Evolutionary conservation across 2,113 vertebrate genomes (phyloP), one percentile per base, ranked within the genome.

Genomic region (Aldabrachelys gigantea): DNA sequence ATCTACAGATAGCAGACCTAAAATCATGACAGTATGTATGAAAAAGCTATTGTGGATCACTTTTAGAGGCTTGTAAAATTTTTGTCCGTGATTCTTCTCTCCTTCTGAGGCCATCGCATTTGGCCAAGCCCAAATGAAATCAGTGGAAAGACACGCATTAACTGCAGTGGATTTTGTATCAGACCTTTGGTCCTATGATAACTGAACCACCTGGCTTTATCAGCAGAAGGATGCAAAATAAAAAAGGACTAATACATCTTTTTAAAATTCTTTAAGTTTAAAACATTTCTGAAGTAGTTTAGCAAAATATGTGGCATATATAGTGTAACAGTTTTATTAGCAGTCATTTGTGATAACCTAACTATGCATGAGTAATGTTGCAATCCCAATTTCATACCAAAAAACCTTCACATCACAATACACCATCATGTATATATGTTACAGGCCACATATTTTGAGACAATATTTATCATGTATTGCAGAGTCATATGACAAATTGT

Each of bases 341-440:
- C 65, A 87, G 25, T 6, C 29, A 27, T 84, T 86, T 88, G 5
- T 80, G 91, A 56, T 25, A 5, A 49, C 82, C 89, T 80, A 82
- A 50, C 14, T 90, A 17, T 22, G 94, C 19, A 3, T 91, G 0
- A 90, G 78, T 78, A 91, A 59, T 79, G 78, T 65, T 25, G 3
- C 87, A 4, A 69, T 69, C 35, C 62, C 62, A 4, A 65, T 88
- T 91, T 94, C 50, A 92, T 92, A 69, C 84, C 50, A 59, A 52
- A n/a, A 53, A 93, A 80, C 82, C 52, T 80, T 80, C 10, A 21
- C 50, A 27, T 88, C 10, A 72, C 25, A 81, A 12, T 16, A 49
- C 27, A 47, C 0, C 56, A 16, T 44, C 76, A 52, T 5, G 2
- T 91, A 8, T 84, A 93, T 93, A 10, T 0, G 69, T 65, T 85